These are phyloP conservation scores for Psilopogon haemacephalus DNA, from an alignment of 2,113 vertebrate genomes.

Conservation along the genomic window DNA sequence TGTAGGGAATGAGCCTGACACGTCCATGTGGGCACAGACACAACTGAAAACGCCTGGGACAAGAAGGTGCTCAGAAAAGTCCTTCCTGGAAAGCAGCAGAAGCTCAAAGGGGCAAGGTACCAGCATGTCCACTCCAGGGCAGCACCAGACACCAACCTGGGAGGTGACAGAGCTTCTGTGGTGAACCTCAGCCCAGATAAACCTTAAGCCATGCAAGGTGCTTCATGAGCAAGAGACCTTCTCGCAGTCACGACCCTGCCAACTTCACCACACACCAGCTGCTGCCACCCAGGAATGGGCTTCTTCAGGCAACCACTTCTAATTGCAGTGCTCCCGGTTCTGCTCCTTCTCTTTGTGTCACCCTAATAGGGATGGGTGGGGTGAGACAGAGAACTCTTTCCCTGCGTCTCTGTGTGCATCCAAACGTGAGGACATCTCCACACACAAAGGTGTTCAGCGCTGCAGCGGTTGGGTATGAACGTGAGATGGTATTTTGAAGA, in stretches of 20 bases:
- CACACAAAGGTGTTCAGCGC: background rate
- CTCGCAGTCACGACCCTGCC: background rate
- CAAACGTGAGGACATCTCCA: background rate
- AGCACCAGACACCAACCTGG: background rate
- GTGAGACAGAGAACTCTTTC: background rate
- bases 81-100: background rate
- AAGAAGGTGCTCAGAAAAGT: background rate
- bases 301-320: background rate
- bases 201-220: background rate
- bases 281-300: too few relatives aligned
- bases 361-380: background rate
- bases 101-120: background rate
- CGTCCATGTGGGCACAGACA: background rate
- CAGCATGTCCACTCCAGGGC: background rate
- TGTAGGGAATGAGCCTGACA: background rate
- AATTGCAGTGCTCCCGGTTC: background rate
- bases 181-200: background rate
- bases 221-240: background rate
- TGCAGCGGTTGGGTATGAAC: too few relatives aligned
- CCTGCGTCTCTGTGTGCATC: background rate
- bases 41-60: background rate
- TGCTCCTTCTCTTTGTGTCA: background rate
- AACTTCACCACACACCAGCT: background rate
- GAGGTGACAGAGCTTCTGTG: background rate
- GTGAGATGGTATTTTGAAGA: too few relatives aligned